Base-by-base conservation (phyloP, 2,113 vertebrate species). In the Manacus vitellinus region DNA sequence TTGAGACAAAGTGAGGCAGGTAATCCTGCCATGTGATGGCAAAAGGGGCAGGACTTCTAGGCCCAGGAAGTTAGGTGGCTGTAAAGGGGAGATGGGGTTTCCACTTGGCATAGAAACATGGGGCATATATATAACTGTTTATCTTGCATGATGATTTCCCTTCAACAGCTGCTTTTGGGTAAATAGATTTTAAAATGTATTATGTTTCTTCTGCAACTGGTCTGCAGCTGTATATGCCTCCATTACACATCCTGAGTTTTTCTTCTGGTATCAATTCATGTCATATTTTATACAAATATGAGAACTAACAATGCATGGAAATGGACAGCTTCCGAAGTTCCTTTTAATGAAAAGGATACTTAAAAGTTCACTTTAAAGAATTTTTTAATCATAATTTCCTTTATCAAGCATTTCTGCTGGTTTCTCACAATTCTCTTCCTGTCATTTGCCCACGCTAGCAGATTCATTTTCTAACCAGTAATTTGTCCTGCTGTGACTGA, bases 91-190 rank as follows among this genome's bases (percentile, higher is more conserved):
- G 7, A 35, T 39, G 28, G 7, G 2, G 8, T n/a, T 88, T 77
- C 13, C 3, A 19, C 12, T 49, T 21, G 7, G 22, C 5, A 14
- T 49, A 12, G 25, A 55, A 73, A 70, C 0, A 8, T 3, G 10
- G 9, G 20, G 12, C 4, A 12, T 19, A 55, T 28, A 14, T 73
- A 4, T 41, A 51, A 41, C 2, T 65, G 22, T 49, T 73, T 73
- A 24, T 73, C 10, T 81, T 4, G 0, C 4, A 8, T 41, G 5
- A 59, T 21, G 37, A 7, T 27, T 85, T 54, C 3, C 12, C 7
- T 63, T 19, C 18, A 59, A 33, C 19, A 65, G 20, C 6, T 82
- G 12, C 4, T 79, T 89, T 91, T 47, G 4, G 4, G 5, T 52
- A 79, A 88, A 85, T 1, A 66, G 25, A 6, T 35, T 37, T 74